Percentiles rank a stretch among this genome's conserved stretches.
phyloP scores from a whole-genome alignment of 1,140 invertebrate genomes.

The Camponotus vicinus region DNA sequence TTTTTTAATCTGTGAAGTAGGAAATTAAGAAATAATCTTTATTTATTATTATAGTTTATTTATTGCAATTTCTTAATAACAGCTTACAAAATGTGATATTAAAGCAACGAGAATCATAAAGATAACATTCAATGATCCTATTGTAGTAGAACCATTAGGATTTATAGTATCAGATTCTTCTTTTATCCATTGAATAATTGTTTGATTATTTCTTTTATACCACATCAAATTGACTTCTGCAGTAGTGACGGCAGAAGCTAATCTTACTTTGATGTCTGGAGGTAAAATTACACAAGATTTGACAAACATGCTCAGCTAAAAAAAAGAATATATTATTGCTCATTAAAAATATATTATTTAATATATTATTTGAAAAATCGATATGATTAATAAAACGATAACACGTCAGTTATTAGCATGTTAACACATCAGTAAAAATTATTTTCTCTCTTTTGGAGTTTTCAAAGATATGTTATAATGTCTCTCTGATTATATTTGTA shows the following conservation, averaged over 20 bases:
- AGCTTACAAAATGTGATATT: background rate
- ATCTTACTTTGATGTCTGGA: background rate
- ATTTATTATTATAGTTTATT: background rate
- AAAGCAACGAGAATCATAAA: constrained; percentile 2
- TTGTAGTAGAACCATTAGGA: background rate
- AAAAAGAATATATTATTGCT: background rate
- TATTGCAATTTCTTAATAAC: background rate
- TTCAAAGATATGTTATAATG: too few species aligned
- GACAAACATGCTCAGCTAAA: constrained; percentile 55
- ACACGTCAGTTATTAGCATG: too few species aligned
- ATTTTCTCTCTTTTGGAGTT: background rate
- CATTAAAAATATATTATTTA: background rate
- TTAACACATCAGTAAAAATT: too few species aligned
- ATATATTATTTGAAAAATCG: background rate
- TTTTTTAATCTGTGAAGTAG: background rate
- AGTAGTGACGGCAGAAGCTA: background rate
- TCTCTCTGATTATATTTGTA: constrained; percentile 53
- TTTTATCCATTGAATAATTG: background rate
- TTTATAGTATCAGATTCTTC: background rate
- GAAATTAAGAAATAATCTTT: background rate
- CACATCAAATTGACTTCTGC: constrained; percentile 7
- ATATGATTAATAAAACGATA: background rate
- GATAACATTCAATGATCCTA: background rate
- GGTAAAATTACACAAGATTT: background rate
- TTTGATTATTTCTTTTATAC: background rate